A percentile compares a stretch with the other conserved stretches of the same genome.
Conservation (phyloP, 2,113 vertebrate species). For the Rhabdornis inornatus region DNA sequence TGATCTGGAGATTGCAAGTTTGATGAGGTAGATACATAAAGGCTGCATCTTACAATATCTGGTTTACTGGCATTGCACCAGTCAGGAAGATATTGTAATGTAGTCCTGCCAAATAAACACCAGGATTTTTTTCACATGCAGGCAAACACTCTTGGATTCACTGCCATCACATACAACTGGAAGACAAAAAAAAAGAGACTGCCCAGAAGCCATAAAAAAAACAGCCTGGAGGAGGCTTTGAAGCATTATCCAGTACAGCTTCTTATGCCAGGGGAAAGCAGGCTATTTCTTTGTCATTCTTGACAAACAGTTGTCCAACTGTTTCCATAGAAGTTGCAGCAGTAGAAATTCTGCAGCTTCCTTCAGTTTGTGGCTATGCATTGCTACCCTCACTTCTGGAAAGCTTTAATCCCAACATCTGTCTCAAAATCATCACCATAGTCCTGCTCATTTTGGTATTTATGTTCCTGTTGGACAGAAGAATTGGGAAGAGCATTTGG, state of each 20-base stretch:
- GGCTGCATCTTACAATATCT: not conserved
- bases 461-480: not conserved
- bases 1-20: not conserved
- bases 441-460: not conserved
- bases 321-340: not conserved
- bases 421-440: not conserved
- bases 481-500: not conserved
- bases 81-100: not conserved
- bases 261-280: not conserved
- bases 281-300: not conserved
- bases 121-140: not conserved
- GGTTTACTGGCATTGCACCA: not conserved
- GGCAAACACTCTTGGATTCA: not conserved
- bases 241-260: not conserved
- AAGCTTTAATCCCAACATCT: not conserved
- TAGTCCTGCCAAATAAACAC: not conserved
- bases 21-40: not conserved
- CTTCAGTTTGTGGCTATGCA: not conserved
- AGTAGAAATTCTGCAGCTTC: not conserved
- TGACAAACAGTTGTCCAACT: not conserved
- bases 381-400: not conserved
- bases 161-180: not conserved
- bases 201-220: not conserved
- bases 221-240: not conserved
- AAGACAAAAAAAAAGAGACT: not conserved